phyloP scores from a whole-genome alignment of 1,140 invertebrate species.

The Tetramorium alpestre region DNA sequence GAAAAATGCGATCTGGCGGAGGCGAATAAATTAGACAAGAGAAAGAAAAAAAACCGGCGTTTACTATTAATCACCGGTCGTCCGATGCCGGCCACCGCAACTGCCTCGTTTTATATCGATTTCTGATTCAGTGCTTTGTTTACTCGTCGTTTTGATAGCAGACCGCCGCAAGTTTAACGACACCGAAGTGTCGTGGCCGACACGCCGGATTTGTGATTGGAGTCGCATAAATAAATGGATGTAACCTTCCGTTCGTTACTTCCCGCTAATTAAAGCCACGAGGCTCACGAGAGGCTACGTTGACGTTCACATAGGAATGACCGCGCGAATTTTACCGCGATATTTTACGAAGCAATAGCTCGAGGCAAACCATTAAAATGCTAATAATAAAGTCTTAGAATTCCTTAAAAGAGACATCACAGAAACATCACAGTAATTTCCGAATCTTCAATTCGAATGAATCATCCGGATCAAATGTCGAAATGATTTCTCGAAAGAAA shows the following conservation, averaged over 20 bases:
- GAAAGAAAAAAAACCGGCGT: slow-evolving; percentile 10
- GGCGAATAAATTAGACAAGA: slow-evolving; percentile 43
- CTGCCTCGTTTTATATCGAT: slow-evolving; percentile 41
- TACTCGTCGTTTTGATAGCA: slow-evolving; percentile 42
- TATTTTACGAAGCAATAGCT: neutral
- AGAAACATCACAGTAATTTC: neutral
- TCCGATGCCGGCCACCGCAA: neutral
- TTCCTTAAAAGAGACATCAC: neutral
- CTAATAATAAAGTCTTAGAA: neutral
- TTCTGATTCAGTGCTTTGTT: slow-evolving; percentile 57
- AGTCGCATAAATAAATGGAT: slow-evolving; percentile 31
- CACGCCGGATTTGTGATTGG: slow-evolving; percentile 2
- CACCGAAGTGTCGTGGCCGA: slow-evolving; percentile 15
- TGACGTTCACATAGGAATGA: neutral
- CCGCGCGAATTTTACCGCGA: neutral
- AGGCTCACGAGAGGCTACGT: neutral
- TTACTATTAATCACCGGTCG: slow-evolving; percentile 48
- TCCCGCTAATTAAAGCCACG: slow-evolving; percentile 6
- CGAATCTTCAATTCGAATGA: neutral
- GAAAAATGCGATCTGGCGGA: slow-evolving; percentile 43
- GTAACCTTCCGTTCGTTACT: neutral
- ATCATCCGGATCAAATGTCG: neutral
- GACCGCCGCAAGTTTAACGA: slow-evolving; percentile 15
- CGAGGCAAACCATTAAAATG: neutral
- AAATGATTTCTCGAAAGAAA: neutral